Evolutionary conservation across 1,140 invertebrate species (phyloP).

Genomic region (Cheumatopsyche charites): DNA sequence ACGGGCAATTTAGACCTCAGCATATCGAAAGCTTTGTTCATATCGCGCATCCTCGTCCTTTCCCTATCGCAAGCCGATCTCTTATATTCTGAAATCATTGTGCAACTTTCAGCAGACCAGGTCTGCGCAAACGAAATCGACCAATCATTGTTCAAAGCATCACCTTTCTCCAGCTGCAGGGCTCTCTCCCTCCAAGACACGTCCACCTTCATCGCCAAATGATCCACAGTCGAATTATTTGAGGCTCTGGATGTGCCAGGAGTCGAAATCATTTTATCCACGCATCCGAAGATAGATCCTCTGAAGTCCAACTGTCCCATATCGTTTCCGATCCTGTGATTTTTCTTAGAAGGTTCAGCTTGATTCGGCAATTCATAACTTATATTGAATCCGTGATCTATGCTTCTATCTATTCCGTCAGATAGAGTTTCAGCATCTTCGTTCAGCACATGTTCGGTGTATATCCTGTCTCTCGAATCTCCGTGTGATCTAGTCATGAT

Average conservation of each 20-base stretch:
- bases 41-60: constrained; percentile 83
- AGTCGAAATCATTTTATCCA: constrained; percentile 49
- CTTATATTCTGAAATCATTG: constrained; percentile 73
- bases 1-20: constrained; percentile 78
- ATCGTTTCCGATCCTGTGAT: constrained; percentile 51
- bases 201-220: constrained; percentile 56
- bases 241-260: constrained; percentile 43
- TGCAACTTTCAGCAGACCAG: not conserved
- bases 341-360: constrained; percentile 47
- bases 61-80: constrained; percentile 86
- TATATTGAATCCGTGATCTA: constrained; percentile 39
- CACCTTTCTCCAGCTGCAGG: constrained; percentile 64
- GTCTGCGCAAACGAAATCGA: not conserved
- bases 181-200: constrained; percentile 63
- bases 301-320: constrained; percentile 50
- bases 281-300: constrained; percentile 53
- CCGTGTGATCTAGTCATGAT: constrained; percentile 20
- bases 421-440: constrained; percentile 47
- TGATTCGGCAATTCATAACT: constrained; percentile 38
- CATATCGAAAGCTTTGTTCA: constrained; percentile 85
- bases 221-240: constrained; percentile 49
- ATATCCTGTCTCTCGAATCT: constrained; percentile 36
- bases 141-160: not conserved
- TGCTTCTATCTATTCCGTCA: constrained; percentile 41
- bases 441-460: constrained; percentile 50